Conservation (phyloP, 2,797 vertebrate species). For the Otus scops region DNA sequence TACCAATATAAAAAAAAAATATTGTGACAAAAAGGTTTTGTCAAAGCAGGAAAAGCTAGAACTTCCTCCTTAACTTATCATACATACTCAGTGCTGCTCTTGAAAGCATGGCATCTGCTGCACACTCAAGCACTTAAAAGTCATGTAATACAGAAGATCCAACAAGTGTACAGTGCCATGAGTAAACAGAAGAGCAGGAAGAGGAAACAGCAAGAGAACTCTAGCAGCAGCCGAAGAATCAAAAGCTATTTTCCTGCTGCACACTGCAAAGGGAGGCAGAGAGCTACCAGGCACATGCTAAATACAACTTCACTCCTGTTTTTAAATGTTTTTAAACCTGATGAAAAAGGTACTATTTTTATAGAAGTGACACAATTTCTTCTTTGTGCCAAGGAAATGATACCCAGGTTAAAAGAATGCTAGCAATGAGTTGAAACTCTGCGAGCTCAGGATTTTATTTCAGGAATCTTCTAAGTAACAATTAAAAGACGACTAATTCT, state of each 20-base stretch:
- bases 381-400: background rate
- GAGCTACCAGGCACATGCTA: background rate
- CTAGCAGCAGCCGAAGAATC: background rate
- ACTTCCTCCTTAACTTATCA: background rate
- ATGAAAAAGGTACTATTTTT: background rate
- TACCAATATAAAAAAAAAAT: background rate
- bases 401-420: background rate
- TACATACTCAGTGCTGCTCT: background rate
- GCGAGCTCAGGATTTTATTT: background rate
- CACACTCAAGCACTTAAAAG: background rate
- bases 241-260: background rate
- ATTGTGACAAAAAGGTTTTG: background rate
- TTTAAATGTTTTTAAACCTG: background rate
- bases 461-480: background rate
- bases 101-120: background rate
- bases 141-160: background rate
- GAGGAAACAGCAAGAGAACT: background rate
- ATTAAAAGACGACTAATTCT: background rate
- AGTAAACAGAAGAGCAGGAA: background rate
- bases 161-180: background rate
- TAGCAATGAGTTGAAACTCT: background rate
- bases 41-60: background rate
- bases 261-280: background rate
- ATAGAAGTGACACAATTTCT: background rate
- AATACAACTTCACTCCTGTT: background rate